Percentiles rank a stretch among this genome's conserved stretches.
Evolutionary conservation across 2,888 invertebrate species (phyloP).

Genomic region (Hypomecis punctinalis): DNA sequence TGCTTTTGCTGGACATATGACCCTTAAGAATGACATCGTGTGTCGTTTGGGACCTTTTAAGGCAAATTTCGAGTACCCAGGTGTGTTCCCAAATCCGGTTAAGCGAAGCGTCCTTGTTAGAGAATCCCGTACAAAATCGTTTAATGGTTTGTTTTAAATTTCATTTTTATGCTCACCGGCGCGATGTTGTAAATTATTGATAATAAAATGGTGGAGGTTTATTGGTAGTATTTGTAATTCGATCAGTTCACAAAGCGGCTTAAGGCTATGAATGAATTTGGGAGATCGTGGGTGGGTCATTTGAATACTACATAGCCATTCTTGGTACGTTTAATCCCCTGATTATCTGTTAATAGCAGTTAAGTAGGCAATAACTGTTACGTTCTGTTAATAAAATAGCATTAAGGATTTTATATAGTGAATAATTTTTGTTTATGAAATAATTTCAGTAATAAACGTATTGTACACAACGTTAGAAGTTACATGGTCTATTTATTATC

Average conservation of each 20-base stretch:
- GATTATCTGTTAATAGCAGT: constrained; percentile 53
- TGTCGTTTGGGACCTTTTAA: constrained; percentile 84
- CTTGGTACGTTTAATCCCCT: constrained; percentile 43
- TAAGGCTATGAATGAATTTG: constrained; percentile 53
- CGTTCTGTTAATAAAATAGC: constrained; percentile 15
- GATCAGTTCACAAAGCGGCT: constrained; percentile 58
- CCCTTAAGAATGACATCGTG: constrained; percentile 46
- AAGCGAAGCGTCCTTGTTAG: constrained; percentile 84
- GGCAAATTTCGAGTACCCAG: constrained; percentile 83
- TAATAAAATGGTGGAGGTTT: constrained; percentile 71
- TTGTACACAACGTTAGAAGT: not conserved
- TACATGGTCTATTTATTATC: not conserved
- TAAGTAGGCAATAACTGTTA: constrained; percentile 38
- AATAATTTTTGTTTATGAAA: constrained; percentile 6
- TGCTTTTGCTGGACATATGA: constrained; percentile 47
- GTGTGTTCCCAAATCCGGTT: constrained; percentile 84
- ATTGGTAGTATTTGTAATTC: constrained; percentile 68
- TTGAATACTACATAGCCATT: constrained; percentile 47
- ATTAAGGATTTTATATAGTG: constrained; percentile 11
- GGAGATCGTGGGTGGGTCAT: constrained; percentile 59
- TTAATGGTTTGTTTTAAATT: constrained; percentile 85
- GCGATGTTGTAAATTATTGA: constrained; percentile 76
- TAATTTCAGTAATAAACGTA: not conserved
- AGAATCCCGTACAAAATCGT: constrained; percentile 82
- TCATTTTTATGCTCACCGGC: constrained; percentile 77